Evolutionary conservation across 2,888 invertebrate genomes (phyloP).

Genomic region (Amphiduros pacificus): DNA sequence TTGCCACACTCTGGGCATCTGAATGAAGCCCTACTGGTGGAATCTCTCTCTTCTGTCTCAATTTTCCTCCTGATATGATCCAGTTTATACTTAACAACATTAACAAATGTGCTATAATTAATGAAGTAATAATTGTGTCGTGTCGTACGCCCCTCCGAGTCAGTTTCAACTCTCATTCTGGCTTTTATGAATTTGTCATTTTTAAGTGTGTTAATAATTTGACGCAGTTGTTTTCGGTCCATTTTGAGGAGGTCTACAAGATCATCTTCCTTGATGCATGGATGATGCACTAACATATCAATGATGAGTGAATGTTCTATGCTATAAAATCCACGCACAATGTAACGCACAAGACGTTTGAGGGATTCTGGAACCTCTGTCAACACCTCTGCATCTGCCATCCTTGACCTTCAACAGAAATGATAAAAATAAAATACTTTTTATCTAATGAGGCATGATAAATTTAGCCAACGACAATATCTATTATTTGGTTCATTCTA

Average conservation of each 20-base stretch:
- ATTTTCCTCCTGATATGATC: slow-evolving; percentile 93
- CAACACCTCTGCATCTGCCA: slow-evolving; percentile 59
- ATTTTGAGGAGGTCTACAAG: slow-evolving; percentile 85
- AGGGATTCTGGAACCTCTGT: slow-evolving; percentile 92
- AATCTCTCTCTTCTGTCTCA: slow-evolving; percentile 93
- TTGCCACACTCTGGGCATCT: slow-evolving; percentile 88
- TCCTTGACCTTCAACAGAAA: neutral
- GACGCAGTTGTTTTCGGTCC: slow-evolving; percentile 88
- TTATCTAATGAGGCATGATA: neutral
- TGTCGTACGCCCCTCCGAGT: slow-evolving; percentile 89
- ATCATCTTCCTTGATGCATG: slow-evolving; percentile 71
- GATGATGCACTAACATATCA: slow-evolving; percentile 93
- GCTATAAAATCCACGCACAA: slow-evolving; percentile 90
- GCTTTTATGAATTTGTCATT: slow-evolving; percentile 79
- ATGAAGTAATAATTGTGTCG: slow-evolving; percentile 97
- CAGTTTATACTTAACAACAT: slow-evolving; percentile 95
- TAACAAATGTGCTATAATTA: slow-evolving; percentile 92
- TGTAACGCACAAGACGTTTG: slow-evolving; percentile 83
- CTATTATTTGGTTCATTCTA: too few species aligned
- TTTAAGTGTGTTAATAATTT: slow-evolving; percentile 75
- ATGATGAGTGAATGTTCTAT: slow-evolving; percentile 92
- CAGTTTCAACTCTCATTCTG: slow-evolving; percentile 91
- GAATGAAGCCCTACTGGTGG: slow-evolving; percentile 92
- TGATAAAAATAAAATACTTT: neutral
- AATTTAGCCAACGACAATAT: too few species aligned